phyloP scores from a whole-genome alignment of 2,113 vertebrate genomes.

The Myotis lucifugus region DNA sequence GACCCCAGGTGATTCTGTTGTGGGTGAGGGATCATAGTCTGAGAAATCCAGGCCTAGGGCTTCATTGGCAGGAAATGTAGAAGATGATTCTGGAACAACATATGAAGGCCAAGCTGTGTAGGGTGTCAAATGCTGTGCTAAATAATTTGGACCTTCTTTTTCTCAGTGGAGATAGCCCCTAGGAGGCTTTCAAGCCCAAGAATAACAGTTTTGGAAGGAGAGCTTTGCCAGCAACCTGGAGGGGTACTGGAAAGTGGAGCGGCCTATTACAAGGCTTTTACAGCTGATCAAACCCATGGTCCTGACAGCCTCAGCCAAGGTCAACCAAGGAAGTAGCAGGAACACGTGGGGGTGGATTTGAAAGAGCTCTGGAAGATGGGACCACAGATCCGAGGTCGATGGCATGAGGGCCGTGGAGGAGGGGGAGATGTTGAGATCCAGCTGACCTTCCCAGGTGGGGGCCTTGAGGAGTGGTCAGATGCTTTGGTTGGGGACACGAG shows the following conservation, averaged over 20 bases:
- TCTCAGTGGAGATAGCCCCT: background rate
- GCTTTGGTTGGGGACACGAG: background rate
- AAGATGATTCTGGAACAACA: background rate
- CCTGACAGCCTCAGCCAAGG: background rate
- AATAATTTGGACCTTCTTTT: slow-evolving; percentile 17
- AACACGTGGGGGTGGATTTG: background rate
- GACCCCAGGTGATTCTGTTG: background rate
- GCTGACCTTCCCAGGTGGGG: background rate
- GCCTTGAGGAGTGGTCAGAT: background rate
- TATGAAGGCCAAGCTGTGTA: background rate
- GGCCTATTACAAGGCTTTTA: background rate
- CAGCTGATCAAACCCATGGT: background rate
- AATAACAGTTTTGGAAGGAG: background rate
- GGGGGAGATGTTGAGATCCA: background rate
- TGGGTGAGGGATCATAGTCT: background rate
- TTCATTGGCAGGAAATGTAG: background rate
- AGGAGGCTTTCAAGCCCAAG: background rate
- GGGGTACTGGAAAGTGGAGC: background rate
- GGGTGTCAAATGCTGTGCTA: background rate
- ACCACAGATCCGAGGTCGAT: background rate
- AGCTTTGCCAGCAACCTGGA: background rate
- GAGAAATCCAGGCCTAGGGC: background rate
- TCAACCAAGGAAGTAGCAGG: background rate
- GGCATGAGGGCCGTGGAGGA: background rate
- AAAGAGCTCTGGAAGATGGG: background rate